Conservation (phyloP, 2,888 invertebrate species). For the Leucophenga maculata region DNA sequence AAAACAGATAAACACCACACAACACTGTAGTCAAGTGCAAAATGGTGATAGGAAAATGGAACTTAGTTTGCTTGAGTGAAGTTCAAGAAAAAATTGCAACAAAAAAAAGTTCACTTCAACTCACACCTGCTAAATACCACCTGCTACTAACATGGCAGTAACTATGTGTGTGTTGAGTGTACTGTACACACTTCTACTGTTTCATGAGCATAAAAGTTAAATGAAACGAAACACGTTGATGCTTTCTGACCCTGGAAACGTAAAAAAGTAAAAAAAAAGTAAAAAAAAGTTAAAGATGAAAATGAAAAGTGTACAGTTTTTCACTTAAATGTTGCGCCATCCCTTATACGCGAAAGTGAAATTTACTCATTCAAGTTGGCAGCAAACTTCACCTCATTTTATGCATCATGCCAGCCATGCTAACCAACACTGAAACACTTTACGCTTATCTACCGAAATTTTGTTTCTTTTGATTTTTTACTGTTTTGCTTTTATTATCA, state of each 20-base stretch:
- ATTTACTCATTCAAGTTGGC: constrained; percentile 46
- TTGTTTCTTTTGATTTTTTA: constrained; percentile 12
- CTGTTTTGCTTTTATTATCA: constrained; percentile 24
- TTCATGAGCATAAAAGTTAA: constrained; percentile 63
- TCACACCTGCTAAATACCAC: constrained; percentile 54
- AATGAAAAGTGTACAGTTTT: constrained; percentile 25
- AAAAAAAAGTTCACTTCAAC: constrained; percentile 4
- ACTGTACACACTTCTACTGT: constrained; percentile 21
- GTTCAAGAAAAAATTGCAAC: constrained; percentile 38
- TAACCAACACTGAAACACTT: not conserved
- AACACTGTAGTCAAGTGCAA: constrained; percentile 41
- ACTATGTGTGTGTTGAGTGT: not conserved
- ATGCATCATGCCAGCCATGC: not conserved
- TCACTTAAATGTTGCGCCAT: not conserved
- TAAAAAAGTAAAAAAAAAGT: constrained; percentile 29
- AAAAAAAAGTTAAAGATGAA: constrained; percentile 47
- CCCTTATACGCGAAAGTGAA: constrained; percentile 44
- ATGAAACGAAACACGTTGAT: constrained; percentile 66
- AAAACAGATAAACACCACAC: not conserved
- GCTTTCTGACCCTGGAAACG: constrained; percentile 47
- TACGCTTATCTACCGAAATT: not conserved
- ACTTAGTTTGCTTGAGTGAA: constrained; percentile 30
- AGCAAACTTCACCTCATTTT: constrained; percentile 8
- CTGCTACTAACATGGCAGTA: constrained; percentile 26
- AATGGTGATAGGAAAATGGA: constrained; percentile 55